Evolutionary conservation across 2,113 vertebrate species (phyloP).

Genomic region (Rynchops niger): DNA sequence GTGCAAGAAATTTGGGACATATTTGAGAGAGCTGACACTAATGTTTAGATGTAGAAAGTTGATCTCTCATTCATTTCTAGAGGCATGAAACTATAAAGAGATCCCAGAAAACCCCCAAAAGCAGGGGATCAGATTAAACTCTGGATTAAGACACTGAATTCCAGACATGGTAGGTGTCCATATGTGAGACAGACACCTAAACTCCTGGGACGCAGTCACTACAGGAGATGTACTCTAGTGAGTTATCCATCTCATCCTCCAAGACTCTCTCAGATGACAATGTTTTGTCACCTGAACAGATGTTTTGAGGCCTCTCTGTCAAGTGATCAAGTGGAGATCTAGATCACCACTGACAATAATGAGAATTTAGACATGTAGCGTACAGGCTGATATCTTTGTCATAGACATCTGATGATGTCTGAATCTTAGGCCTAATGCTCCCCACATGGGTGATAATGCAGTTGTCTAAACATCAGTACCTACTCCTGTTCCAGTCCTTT

Average conservation of each 20-base stretch:
- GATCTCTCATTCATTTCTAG: neutral
- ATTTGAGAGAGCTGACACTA: neutral
- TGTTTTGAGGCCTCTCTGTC: neutral
- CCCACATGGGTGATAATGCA: neutral
- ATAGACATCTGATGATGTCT: neutral
- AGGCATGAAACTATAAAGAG: neutral
- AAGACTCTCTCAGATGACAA: neutral
- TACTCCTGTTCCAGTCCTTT: neutral
- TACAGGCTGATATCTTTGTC: neutral
- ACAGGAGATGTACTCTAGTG: neutral
- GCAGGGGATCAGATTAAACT: accelerated
- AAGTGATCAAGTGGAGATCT: neutral
- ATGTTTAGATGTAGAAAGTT: neutral
- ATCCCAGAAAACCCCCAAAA: neutral
- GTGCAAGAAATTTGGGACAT: neutral
- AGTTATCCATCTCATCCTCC: neutral
- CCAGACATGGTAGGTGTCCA: neutral
- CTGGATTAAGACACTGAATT: neutral
- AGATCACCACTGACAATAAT: neutral
- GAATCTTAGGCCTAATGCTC: neutral
- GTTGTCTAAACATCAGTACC: neutral
- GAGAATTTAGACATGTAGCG: neutral
- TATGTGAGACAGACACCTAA: neutral
- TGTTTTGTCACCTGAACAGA: neutral
- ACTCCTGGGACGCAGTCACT: neutral